Evolutionary conservation across 2,797 vertebrate genomes (phyloP), one percentile per base, ranked within the genome.

Genomic region (Anas flavirostris): DNA sequence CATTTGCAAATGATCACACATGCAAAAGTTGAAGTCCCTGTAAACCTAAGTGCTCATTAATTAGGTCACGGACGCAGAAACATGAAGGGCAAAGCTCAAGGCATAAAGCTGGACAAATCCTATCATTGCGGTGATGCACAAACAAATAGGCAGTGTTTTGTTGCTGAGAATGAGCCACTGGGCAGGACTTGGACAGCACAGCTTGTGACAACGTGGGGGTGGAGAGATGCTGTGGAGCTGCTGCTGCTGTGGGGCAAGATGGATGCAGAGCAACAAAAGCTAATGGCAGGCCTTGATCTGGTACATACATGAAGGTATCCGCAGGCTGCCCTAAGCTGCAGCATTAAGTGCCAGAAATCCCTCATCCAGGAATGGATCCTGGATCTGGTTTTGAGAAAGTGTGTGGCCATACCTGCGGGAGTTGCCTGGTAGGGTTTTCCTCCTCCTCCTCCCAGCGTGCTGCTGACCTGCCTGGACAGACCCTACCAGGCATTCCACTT

Each of bases 121-220:
- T 39, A 11, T 74, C 19, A 2, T 3, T 37, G 67, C 83, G 63
- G 63, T 7, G 2, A 4, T 52, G 39, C 25, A 16, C 76, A 63
- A 46, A 70, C 59, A 73, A 16, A 3, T 16, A 2, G 48, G 53
- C 35, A 50, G 29, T 0, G 5, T 52, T 78, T 46, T 31, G 2
- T 15, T 56, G 29, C 53, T 56, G 39, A 16, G 63, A 33, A 31
- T 1, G 16, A 67, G 67, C 46, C 10, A 1, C 1, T 1, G 25
- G 46, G 48, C 70, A 64, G 50, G 44, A 50, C 62, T 86, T 64
- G 10, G 15, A 8, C 22, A 48, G 48, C 48, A 28, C n/a, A 14
- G 12, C 2, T 7, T n/a, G 43, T 39, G 21, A 10, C 64, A 12
- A 12, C 2, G 5, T 2, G 21, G 1, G 5, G 11, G 25, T 9